A percentile compares a stretch with the other conserved stretches of the same genome.
These are phyloP conservation scores for Tolmerus cingulatus DNA, from an alignment of 2,888 invertebrate genomes.

Conservation along the genomic window DNA sequence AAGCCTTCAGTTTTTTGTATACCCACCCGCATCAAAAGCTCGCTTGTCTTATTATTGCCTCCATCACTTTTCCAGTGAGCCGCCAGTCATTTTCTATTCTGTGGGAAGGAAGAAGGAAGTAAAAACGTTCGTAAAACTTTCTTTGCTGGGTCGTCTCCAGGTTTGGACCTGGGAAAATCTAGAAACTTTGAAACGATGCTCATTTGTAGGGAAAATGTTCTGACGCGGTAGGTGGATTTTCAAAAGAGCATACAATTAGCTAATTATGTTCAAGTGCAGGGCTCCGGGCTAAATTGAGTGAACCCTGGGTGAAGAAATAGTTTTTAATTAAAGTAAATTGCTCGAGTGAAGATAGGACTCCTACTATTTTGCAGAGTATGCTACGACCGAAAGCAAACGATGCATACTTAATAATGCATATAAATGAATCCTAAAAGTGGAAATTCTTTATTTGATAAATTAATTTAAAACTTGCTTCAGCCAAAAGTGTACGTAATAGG, in stretches of 20 bases:
- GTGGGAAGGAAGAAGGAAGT: neutral
- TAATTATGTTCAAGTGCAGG: neutral
- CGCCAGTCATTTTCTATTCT: neutral
- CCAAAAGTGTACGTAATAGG: too few species aligned
- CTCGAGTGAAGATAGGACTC: neutral
- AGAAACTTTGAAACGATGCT: neutral
- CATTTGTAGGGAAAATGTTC: neutral
- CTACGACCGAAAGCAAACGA: neutral
- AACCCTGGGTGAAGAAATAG: neutral
- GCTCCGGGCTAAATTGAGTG: neutral
- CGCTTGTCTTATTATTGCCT: neutral
- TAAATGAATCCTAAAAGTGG: neutral
- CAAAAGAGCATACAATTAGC: neutral
- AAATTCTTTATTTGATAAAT: too few species aligned
- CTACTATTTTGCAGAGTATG: neutral
- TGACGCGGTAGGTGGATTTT: neutral
- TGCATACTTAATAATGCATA: neutral
- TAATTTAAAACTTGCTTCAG: too few species aligned
- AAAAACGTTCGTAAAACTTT: neutral
- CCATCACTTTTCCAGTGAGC: neutral
- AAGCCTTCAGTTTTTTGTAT: neutral
- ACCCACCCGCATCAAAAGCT: neutral
- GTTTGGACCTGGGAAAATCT: neutral
- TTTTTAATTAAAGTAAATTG: neutral
- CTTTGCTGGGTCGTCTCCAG: neutral